These are phyloP conservation scores for Forbesichthys agassizii DNA, from an alignment of 2,113 vertebrate species.

Conservation along the genomic window DNA sequence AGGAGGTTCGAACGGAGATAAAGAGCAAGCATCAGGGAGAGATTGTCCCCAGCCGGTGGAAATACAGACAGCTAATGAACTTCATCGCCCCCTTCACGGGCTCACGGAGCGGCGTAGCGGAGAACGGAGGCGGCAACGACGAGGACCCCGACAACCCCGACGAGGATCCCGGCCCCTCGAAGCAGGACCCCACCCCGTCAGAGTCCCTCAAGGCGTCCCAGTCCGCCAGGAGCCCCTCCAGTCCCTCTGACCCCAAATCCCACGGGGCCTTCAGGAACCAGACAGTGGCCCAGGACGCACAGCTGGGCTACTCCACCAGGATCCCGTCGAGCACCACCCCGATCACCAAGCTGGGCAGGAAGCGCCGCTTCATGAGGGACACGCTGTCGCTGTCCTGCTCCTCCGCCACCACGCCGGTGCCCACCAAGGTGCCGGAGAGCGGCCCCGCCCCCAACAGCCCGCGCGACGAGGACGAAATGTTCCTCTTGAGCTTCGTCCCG, in stretches of 20 bases:
- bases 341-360: slow-evolving; percentile 31
- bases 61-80: slow-evolving; percentile 67
- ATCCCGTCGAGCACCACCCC: slow-evolving; percentile 21
- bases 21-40: slow-evolving; percentile 68
- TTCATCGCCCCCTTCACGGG: slow-evolving; percentile 71
- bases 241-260: slow-evolving; percentile 46
- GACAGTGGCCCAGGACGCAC: slow-evolving; percentile 43
- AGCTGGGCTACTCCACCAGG: slow-evolving; percentile 47
- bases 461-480: slow-evolving; percentile 69
- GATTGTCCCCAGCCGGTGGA: slow-evolving; percentile 60
- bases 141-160: slow-evolving; percentile 52
- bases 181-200: slow-evolving; percentile 31
- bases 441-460: slow-evolving; percentile 45
- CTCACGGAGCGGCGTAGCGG: slow-evolving; percentile 46
- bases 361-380: slow-evolving; percentile 29
- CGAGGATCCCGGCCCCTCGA: slow-evolving; percentile 25
- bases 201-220: slow-evolving; percentile 30
- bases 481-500: slow-evolving; percentile 68
- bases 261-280: slow-evolving; percentile 46
- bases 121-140: slow-evolving; percentile 26
- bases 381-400: slow-evolving; percentile 9
- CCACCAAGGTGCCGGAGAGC: slow-evolving; percentile 55
- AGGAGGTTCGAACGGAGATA: slow-evolving; percentile 67
- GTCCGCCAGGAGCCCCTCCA: slow-evolving; percentile 10
- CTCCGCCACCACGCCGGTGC: neutral